A percentile compares a stretch with the other conserved stretches of the same genome.
Conservation (phyloP, 2,113 vertebrate genomes). For the Ameiurus melas region DNA sequence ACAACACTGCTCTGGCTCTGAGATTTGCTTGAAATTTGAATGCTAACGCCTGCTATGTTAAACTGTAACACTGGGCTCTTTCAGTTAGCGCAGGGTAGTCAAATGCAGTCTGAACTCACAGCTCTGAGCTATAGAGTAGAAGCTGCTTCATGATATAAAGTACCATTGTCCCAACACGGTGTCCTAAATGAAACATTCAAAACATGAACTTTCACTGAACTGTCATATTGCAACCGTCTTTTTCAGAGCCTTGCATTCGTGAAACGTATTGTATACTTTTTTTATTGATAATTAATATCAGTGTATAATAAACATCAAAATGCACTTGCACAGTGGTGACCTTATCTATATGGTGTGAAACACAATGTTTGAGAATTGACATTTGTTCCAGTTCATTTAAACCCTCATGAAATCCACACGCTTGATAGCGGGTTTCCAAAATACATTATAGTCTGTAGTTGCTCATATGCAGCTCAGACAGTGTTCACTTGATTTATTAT, state of each 20-base stretch:
- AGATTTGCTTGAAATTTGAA: constrained; percentile 69
- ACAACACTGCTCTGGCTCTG: not conserved
- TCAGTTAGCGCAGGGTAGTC: constrained; percentile 4
- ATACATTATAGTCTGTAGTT: not conserved
- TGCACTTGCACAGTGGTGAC: constrained; percentile 1
- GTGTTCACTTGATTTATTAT: not conserved
- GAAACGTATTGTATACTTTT: not conserved
- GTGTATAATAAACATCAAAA: not conserved
- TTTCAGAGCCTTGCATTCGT: constrained; percentile 3
- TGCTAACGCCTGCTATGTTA: constrained; percentile 29
- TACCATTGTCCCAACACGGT: not conserved
- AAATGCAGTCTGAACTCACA: constrained; percentile 16
- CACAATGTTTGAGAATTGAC: constrained; percentile 13
- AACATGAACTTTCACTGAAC: not conserved
- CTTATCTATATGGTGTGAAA: not conserved
- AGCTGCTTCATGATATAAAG: constrained; percentile 31
- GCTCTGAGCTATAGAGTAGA: not conserved
- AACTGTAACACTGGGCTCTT: constrained; percentile 24
- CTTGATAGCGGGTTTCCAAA: not conserved
- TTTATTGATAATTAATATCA: constrained; percentile 6
- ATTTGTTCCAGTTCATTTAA: constrained; percentile 33
- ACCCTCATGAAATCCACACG: not conserved
- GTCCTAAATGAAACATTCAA: constrained; percentile 3
- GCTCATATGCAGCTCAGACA: not conserved
- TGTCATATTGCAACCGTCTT: not conserved